Base-by-base conservation (phyloP, 2,797 vertebrate genomes). In the Tangara arthus region DNA sequence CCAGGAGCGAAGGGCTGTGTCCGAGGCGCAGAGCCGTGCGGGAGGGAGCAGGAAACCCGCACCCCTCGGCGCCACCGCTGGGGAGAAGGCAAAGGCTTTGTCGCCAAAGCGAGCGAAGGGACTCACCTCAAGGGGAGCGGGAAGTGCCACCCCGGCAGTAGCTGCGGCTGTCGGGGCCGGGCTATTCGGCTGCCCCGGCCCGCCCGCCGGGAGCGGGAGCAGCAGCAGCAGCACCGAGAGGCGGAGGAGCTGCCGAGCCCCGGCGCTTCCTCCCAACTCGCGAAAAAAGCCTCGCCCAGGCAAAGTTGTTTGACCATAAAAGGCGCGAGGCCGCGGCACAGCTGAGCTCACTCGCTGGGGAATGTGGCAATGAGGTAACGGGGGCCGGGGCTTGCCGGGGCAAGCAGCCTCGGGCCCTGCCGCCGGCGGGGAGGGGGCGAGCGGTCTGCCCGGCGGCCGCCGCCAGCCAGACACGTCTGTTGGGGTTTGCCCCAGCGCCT, bases 291-390 rank as follows among this genome's bases (percentile, higher is more conserved):
- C 97, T 97, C 95, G 95, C 97, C 96, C 97, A 94, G 86, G 87
- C 96, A 94, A 85, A 94, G 65, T 91, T 87, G 94, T 95, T 94
- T 97, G 96, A 97, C 97, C 97, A 97, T 97, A 97, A 97, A 97
- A 97, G 97, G 97, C 92, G 93, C 89, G 96, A 87, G 96, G 94
- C 95, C 85, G 96, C 64, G 42, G 71, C 66, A 34, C 90, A 95
- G 96, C 94, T 97, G 97, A 97, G 97, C 96, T 97, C 95, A 96
- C 94, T 96, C 90, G 60, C 69, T 87, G 76, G 95, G 96, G 97
- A 97, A 96, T 97, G 97, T 87, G 37, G 94, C 84, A 41, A 71
- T 75, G 82, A 93, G 93, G 87, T 94, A 95, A 94, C 66, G 64
- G 70, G 84, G 61, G 86, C 41, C 20, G 72, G 81, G 57, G 80